Evolutionary conservation across 2,113 vertebrate genomes (phyloP).

Genomic region (Arizona elegans): DNA sequence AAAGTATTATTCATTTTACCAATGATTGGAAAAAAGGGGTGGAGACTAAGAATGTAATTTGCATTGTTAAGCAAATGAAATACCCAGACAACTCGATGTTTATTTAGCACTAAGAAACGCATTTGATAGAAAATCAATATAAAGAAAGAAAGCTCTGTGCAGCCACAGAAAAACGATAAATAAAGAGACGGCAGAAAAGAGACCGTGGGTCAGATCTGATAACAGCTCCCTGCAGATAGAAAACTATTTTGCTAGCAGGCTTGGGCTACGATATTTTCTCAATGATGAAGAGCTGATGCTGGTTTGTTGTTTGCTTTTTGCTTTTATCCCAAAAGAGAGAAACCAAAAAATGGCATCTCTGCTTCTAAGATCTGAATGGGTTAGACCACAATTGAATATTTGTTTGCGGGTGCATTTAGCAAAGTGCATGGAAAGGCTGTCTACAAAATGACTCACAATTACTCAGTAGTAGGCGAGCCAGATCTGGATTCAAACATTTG

Average conservation of each 20-base stretch:
- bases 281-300: not conserved
- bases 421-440: not conserved
- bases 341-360: too few relatives aligned
- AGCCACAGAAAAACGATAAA: not conserved
- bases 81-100: too few relatives aligned
- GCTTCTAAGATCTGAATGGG: not conserved
- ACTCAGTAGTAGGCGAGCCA: not conserved
- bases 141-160: too few relatives aligned
- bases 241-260: not conserved
- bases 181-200: not conserved
- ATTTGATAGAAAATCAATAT: too few relatives aligned
- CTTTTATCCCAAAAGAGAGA: too few relatives aligned
- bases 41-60: too few relatives aligned
- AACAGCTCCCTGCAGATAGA: not conserved
- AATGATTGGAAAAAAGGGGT: too few relatives aligned
- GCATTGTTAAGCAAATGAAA: too few relatives aligned
- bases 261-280: not conserved
- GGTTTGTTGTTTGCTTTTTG: not conserved
- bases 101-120: too few relatives aligned
- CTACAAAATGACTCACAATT: not conserved
- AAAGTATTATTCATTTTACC: too few relatives aligned
- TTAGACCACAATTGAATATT: not conserved
- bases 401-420: not conserved
- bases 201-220: not conserved
- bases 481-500: not conserved